Base-by-base conservation (phyloP, 2,888 invertebrate genomes). In the Pristionchus japonicus region DNA sequence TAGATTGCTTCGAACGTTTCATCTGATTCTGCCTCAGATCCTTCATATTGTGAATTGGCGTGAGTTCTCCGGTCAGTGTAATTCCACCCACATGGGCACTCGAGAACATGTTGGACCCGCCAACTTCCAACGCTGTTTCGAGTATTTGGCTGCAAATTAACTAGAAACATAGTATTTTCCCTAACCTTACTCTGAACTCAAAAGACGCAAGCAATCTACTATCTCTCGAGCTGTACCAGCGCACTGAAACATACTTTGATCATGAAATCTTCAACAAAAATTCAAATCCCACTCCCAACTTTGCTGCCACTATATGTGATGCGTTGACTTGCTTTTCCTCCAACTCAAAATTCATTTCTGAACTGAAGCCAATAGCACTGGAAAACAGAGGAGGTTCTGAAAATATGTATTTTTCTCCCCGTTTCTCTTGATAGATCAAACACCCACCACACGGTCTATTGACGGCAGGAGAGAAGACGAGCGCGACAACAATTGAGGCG, bases 281-380 rank as follows among this genome's bases (percentile, higher is more conserved):
- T 43, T 43, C 34, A 37, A 37, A 15, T 17, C 77, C 43, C 15
- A 83, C 82, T 15, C 82, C 82, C 37, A 83, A 52, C 20, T 34
- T 20, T 3, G 31, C 34, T 3, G 82, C 82, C 9, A 83, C 34
- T 0, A 40, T 37, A 20, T 83, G 82, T 17, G 82, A 83, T 23
- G 34, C 1, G 52, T 31, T 52, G 23, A 83, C 82, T 52, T 83
- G 82, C 27, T 83, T 83, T 15, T 49, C 49, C 43, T 83, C 82
- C 2, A n/a, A 20, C 13, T 83, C 82, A 0, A 52, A 37, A 34
- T 52, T 52, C 34, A 34, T 43, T 4, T 52, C 13, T 20, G 43
- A 23, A 52, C 82, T 83, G 52, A 83, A 52, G 13, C 13, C 82
- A 6, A 83, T 52, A 0, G 43, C 52, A 3, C 82, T 17, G 1